Conservation (phyloP, 2,113 vertebrate genomes). For the Regulus satrapa region DNA sequence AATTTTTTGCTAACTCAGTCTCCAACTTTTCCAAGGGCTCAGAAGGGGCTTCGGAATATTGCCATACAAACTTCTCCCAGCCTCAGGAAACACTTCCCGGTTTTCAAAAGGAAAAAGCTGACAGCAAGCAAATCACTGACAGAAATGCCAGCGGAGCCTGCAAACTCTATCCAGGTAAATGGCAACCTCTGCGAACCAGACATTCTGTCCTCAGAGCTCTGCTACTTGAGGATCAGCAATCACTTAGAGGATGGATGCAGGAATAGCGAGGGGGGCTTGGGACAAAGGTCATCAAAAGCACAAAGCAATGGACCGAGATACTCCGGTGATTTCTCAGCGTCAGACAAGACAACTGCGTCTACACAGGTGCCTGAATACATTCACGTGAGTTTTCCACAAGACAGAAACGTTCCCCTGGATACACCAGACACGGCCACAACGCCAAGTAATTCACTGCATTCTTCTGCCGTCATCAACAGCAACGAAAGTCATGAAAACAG, state of each 20-base stretch:
- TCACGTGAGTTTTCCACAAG: conserved; percentile 50
- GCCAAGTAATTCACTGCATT: neutral
- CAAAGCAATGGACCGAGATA: conserved; percentile 74
- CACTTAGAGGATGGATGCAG: conserved; percentile 55
- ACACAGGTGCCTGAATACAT: conserved; percentile 76
- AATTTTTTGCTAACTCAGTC: conserved; percentile 44
- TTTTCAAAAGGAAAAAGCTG: conserved; percentile 75
- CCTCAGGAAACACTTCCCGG: conserved; percentile 79
- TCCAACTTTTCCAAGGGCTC: conserved; percentile 63
- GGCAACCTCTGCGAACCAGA: conserved; percentile 68
- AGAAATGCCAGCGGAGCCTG: conserved; percentile 65
- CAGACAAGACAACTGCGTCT: conserved; percentile 66
- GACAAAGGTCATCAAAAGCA: conserved; percentile 49
- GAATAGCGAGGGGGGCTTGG: neutral
- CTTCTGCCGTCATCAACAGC: neutral
- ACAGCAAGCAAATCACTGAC: conserved; percentile 69
- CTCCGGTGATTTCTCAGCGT: neutral
- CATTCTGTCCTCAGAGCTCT: conserved; percentile 60
- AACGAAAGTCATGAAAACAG: neutral
- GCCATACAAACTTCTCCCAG: conserved; percentile 82
- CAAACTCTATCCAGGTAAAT: conserved; percentile 61
- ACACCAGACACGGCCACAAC: neutral
- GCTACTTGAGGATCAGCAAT: conserved; percentile 59
- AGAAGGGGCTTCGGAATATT: conserved; percentile 69
- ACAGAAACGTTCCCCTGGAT: neutral